These are phyloP conservation scores for Dunckerocampus dactyliophorus DNA, from an alignment of 2,113 vertebrate genomes.

Conservation along the genomic window DNA sequence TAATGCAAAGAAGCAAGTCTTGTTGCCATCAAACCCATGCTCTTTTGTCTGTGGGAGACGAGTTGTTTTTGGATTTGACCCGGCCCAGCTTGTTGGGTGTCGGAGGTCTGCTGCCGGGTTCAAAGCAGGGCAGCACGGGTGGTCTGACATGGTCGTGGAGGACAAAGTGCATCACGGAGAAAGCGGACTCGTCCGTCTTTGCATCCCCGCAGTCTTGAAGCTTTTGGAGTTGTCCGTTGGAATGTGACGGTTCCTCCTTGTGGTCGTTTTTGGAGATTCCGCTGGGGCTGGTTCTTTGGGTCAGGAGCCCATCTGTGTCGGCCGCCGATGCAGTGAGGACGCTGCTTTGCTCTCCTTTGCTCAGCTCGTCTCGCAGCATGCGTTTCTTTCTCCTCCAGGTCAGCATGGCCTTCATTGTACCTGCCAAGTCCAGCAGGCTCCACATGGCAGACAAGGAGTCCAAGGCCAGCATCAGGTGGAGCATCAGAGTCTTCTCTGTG, in stretches of 20 bases:
- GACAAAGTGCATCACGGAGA: no score
- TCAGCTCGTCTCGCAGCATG: slow-evolving; percentile 31
- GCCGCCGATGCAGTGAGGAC: neutral
- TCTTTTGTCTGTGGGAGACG: slow-evolving; percentile 59
- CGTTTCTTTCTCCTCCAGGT: slow-evolving; percentile 24
- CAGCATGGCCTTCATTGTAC: slow-evolving; percentile 26
- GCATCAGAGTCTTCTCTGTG: slow-evolving; percentile 45
- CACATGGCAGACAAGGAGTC: slow-evolving; percentile 34
- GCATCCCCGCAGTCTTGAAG: no score
- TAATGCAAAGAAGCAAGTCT: neutral
- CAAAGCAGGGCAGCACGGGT: no score
- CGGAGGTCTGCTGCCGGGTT: neutral
- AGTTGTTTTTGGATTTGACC: slow-evolving; percentile 29
- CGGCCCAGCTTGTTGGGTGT: slow-evolving; percentile 22
- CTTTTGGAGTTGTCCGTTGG: no score
- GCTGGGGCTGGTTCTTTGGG: slow-evolving; percentile 8
- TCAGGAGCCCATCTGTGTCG: slow-evolving; percentile 5
- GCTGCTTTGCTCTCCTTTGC: slow-evolving; percentile 41
- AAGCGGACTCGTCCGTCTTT: no score
- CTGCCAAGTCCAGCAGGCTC: slow-evolving; percentile 36
- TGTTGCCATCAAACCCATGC: slow-evolving; percentile 73
- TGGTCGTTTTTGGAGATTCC: slow-evolving; percentile 3
- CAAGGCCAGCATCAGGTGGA: slow-evolving; percentile 37
- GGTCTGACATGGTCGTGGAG: no score
- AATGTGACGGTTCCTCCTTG: no score